Evolutionary conservation across 2,797 vertebrate genomes (phyloP).

Genomic region (Clarias fuscus): DNA sequence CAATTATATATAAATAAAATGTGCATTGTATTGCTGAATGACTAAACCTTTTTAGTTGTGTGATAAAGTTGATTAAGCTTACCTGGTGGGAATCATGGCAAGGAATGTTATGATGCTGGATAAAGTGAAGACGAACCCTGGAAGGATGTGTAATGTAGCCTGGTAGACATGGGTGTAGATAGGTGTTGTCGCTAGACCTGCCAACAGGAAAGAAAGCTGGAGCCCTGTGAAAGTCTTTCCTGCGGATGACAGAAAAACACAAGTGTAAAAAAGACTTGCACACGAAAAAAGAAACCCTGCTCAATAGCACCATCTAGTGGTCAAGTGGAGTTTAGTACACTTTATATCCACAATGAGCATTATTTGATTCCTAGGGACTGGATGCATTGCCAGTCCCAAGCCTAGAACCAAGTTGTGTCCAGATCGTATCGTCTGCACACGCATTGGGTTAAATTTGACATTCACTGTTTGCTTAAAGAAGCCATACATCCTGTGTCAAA

Average conservation of each 20-base stretch:
- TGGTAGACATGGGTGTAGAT: conserved; percentile 89
- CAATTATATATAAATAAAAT: neutral
- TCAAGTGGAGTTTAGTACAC: neutral
- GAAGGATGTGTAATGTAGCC: conserved; percentile 79
- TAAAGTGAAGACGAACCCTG: conserved; percentile 82
- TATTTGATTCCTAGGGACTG: too few relatives aligned
- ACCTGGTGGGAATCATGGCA: conserved; percentile 87
- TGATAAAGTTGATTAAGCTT: conserved; percentile 45
- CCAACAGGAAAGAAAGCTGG: conserved; percentile 82
- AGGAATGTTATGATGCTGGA: conserved; percentile 79
- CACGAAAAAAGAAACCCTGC: neutral
- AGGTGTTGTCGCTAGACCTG: conserved; percentile 80
- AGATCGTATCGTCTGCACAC: too few relatives aligned
- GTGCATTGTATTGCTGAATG: neutral
- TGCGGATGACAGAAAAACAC: conserved; percentile 54
- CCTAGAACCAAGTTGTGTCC: too few relatives aligned
- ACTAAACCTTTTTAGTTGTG: neutral
- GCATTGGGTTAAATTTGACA: neutral
- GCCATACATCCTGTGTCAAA: too few relatives aligned
- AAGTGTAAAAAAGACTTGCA: neutral
- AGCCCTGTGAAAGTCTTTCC: conserved; percentile 83
- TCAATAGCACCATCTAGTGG: conserved; percentile 5
- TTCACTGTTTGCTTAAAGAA: too few relatives aligned
- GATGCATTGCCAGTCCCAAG: too few relatives aligned
- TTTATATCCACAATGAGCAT: neutral